Percentiles rank a stretch among this genome's conserved stretches.
Evolutionary conservation across 1,140 invertebrate genomes (phyloP).

Genomic region (Drosophila burlai): DNA sequence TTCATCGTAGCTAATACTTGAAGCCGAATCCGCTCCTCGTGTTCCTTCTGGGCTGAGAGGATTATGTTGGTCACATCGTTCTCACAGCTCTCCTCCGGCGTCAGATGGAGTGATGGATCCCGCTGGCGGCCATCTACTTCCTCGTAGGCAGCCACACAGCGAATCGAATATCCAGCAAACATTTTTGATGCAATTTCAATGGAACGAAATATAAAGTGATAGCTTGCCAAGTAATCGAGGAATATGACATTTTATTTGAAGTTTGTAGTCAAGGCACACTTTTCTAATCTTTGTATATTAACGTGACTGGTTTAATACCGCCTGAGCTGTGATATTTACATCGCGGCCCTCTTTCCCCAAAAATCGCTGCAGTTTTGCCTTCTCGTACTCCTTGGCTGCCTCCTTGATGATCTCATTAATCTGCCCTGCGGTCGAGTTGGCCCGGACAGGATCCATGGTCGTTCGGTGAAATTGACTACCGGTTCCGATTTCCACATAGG

Average conservation of each 20-base stretch:
- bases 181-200: slow-evolving; percentile 14
- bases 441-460: slow-evolving; percentile 9
- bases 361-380: slow-evolving; percentile 30
- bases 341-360: background rate
- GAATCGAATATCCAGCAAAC: background rate
- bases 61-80: slow-evolving; percentile 36
- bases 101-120: background rate
- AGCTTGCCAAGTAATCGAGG: background rate
- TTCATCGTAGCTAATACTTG: slow-evolving; percentile 32
- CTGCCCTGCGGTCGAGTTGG: slow-evolving; percentile 1
- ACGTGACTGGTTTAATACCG: background rate
- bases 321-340: background rate
- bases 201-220: background rate
- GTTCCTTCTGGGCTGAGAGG: slow-evolving; percentile 34
- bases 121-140: slow-evolving; percentile 22
- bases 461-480: background rate
- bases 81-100: background rate
- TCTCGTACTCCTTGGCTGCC: slow-evolving; percentile 55
- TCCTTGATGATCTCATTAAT: slow-evolving; percentile 50
- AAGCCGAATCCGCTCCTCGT: slow-evolving; percentile 23
- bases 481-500: slow-evolving; percentile 49
- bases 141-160: slow-evolving; percentile 45
- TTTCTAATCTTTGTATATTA: background rate
- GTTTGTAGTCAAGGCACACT: background rate
- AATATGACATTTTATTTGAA: background rate